Evolutionary conservation across 2,113 vertebrate species (phyloP), one percentile per base, ranked within the genome.

Genomic region (Zootoca vivipara): DNA sequence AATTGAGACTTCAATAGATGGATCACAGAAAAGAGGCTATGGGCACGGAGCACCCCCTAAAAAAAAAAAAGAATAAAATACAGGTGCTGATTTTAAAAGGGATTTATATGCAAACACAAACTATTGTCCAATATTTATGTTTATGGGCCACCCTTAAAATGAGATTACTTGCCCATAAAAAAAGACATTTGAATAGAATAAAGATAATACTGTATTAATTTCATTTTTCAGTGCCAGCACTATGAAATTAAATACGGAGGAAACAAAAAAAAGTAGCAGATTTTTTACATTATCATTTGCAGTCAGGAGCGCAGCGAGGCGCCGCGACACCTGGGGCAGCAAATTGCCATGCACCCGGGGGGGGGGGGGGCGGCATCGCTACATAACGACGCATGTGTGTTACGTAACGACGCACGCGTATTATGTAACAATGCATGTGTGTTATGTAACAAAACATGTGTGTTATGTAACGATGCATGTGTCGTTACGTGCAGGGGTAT

Each of bases 1-100:
- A 92, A 91, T 85, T 91, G 83, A 85, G 89, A 94, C 83, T 90
- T 92, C 78, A 88, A 72, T 90, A 75, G 15, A 40, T 87, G 82
- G 30, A 89, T 88, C 92, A 94, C 83, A 20, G 7, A 92, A 82
- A 65, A 40, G 4, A 80, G 26, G 88, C 84, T 84, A 90, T 38
- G 40, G 40, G 56, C 26, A 82, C 35, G 38, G 52, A 94, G 52
- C 33, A 1, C 22, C 30, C 18, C 4, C 6, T 5, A 26, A 70
- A 70, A 70, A 30, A 70, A 70, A 30, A 52, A 33, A 88, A 86
- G 82, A 74, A 90, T 58, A 70, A 70, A 70, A 77, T 85, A 1
- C n/a, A 88, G 1, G 75, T 89, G 15, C 1, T 92, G 15, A 46
- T 40, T 1, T 84, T 33, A 77, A 80, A 42, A 1, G 62, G 1